These are phyloP conservation scores for Augiades crinisus DNA, from an alignment of 2,888 invertebrate species.

Conservation along the genomic window DNA sequence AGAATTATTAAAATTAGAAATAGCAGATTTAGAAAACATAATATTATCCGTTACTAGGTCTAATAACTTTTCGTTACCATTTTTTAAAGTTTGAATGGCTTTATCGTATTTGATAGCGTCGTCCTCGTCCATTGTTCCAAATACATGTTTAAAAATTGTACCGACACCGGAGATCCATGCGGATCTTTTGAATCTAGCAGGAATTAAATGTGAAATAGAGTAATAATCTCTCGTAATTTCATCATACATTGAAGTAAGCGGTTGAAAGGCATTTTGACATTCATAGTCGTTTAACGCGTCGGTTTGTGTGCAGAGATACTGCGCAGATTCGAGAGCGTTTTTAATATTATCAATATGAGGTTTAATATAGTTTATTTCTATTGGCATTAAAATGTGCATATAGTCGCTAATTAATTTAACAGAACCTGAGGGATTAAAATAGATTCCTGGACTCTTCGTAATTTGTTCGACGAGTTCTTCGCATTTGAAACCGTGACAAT, in stretches of 20 bases:
- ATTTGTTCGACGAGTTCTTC: slow-evolving; percentile 2
- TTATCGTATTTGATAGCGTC: slow-evolving; percentile 31
- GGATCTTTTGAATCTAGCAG: slow-evolving; percentile 18
- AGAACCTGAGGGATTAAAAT: slow-evolving; percentile 3
- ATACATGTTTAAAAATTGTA: slow-evolving; percentile 30
- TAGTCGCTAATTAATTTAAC: slow-evolving; percentile 6
- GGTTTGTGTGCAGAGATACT: not conserved
- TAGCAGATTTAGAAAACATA: slow-evolving; percentile 3
- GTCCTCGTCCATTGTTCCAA: slow-evolving; percentile 34
- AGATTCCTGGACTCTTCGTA: slow-evolving; percentile 8
- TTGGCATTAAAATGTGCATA: not conserved
- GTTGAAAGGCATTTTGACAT: slow-evolving; percentile 7
- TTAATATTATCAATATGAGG: slow-evolving; percentile 11
- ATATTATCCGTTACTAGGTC: slow-evolving; percentile 1
- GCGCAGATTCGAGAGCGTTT: not conserved
- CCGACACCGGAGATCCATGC: slow-evolving; percentile 34
- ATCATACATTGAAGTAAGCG: slow-evolving; percentile 1
- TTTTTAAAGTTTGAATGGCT: slow-evolving; percentile 19
- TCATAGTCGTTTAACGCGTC: not conserved
- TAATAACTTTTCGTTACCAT: not conserved
- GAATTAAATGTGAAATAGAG: slow-evolving; percentile 2
- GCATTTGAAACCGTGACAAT: too few relatives aligned
- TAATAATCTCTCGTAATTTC: not conserved
- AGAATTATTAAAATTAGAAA: not conserved
- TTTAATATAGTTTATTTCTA: slow-evolving; percentile 5